These are phyloP conservation scores for Amniataba percoides DNA, from an alignment of 2,797 vertebrate species.

Conservation along the genomic window DNA sequence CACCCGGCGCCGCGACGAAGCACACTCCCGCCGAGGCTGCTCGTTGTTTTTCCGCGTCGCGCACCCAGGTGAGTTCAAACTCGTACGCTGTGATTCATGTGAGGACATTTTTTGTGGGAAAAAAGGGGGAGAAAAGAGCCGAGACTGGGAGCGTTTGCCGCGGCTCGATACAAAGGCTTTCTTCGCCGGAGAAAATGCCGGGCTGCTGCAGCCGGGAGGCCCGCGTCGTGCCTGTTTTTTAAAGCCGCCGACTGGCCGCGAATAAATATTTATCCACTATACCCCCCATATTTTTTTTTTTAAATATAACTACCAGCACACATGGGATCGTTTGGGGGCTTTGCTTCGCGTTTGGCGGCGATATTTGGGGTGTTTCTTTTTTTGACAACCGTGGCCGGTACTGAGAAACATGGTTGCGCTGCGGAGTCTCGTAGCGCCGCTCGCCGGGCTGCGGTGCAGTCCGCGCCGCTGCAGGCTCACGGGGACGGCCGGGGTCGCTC, in stretches of 20 bases:
- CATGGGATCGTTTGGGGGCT: rapidly evolving
- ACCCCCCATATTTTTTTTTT: no score
- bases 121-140: slow-evolving; percentile 22
- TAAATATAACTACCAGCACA: no score
- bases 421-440: slow-evolving; percentile 87
- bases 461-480: slow-evolving; percentile 80
- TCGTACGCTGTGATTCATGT: slow-evolving; percentile 5
- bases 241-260: no score
- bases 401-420: slow-evolving; percentile 83
- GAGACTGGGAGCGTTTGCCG: slow-evolving; percentile 41
- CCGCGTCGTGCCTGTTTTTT: slow-evolving; percentile 78
- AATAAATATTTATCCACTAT: no score
- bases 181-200: slow-evolving; percentile 84
- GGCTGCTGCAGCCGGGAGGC: slow-evolving; percentile 84
- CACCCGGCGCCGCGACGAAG: slow-evolving; percentile 8
- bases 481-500: slow-evolving; percentile 75
- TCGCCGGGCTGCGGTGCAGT: slow-evolving; percentile 80
- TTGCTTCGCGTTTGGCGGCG: background rate
- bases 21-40: background rate
- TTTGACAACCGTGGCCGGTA: slow-evolving; percentile 73
- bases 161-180: slow-evolving; percentile 83
- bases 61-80: slow-evolving; percentile 63
- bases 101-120: no score
- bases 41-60: background rate
- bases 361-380: slow-evolving; percentile 1